phyloP scores from a whole-genome alignment of 2,888 invertebrate species.

The Strigamia transsilvanica region DNA sequence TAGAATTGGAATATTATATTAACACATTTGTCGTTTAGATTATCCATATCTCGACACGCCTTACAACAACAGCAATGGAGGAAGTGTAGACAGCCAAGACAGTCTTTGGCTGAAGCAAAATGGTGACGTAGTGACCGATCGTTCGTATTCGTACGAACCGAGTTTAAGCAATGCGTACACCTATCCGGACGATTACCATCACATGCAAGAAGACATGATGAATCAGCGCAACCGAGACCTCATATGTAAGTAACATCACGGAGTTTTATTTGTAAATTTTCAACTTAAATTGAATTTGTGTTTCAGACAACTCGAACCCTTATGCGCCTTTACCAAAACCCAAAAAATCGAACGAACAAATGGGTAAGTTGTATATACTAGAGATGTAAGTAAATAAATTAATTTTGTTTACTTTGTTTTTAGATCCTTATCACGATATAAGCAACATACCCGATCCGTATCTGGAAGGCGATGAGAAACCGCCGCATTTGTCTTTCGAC shows the following conservation, averaged over 20 bases:
- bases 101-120: constrained; percentile 92
- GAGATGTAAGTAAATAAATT: no score
- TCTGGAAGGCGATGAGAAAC: constrained; percentile 74
- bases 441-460: constrained; percentile 90
- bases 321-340: constrained; percentile 90
- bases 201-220: constrained; percentile 59
- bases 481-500: constrained; percentile 88
- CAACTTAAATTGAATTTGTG: not conserved
- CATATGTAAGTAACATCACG: constrained; percentile 57
- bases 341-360: constrained; percentile 83
- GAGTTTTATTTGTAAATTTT: not conserved
- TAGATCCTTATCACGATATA: constrained; percentile 93
- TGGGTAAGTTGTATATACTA: constrained; percentile 78
- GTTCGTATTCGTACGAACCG: constrained; percentile 55
- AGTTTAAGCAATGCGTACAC: constrained; percentile 59
- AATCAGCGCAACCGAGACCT: constrained; percentile 59
- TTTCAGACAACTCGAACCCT: constrained; percentile 71
- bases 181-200: constrained; percentile 59
- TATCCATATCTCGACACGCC: constrained; percentile 77
- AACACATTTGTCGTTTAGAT: constrained; percentile 23
- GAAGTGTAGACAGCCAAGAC: constrained; percentile 92
- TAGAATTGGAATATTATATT: no score
- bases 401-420: constrained; percentile 55
- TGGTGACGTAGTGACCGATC: constrained; percentile 66
- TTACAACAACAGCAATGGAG: constrained; percentile 93